Base-by-base conservation (phyloP, 1,140 invertebrate genomes). In the Melitaea cinxia region DNA sequence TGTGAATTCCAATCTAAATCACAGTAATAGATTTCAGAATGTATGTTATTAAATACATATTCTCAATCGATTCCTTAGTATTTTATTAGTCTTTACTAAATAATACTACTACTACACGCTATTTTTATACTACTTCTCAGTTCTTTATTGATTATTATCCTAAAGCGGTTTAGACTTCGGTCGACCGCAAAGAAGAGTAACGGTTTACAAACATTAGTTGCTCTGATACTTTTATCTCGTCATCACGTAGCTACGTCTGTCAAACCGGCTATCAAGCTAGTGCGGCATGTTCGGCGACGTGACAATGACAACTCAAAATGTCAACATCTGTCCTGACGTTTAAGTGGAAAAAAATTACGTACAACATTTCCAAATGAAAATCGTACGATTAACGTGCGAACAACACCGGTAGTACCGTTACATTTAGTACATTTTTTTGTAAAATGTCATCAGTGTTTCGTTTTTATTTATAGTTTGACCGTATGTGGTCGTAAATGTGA, bases 181-280 rank as follows among this genome's bases (percentile, higher is more conserved):
- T 45, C 17, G n/a, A 5, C 12, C 14, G 55, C 24, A 45, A 45
- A 63, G 28, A 49, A 63, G 52, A 68, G 66, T 73, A 73, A 74
- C 74, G 66, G 68, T 72, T 60, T 68, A 63, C 62, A 65, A 70
- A 73, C 65, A 65, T 62, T 58, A 63, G 28, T 30, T 69, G 52
- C 55, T 71, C 59, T 72, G 67, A 73, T 70, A 61, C 63, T 79
- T 74, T 72, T 80, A 82, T 84, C 82, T 79, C 60, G 53, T 72
- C 73, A 74, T 81, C 75, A 66, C 67, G 73, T 62, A 57, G 72
- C 57, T 57, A 61, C 45, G 28, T 23, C 71, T 79, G 74, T 82
- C 80, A 77, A 77, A 72, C 77, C 21, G 53, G 50, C 69, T 84
- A 75, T 78, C 79, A 73, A 59, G 73, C 72, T n/a, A 55, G 21